phyloP scores from a whole-genome alignment of 2,888 invertebrate species.

The Fabriciana adippe region DNA sequence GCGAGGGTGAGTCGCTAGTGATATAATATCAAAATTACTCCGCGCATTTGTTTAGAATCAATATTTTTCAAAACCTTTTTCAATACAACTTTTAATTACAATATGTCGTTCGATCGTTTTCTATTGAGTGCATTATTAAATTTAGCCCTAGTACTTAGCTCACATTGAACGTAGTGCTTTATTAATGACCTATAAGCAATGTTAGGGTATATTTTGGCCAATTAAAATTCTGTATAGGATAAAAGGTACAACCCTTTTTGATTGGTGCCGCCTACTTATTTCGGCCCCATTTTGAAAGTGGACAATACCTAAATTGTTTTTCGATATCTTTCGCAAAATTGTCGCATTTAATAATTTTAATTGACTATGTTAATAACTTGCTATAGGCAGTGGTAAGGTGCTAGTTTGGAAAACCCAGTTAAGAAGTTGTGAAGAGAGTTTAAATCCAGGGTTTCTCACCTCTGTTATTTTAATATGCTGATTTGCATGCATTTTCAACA shows the following conservation, averaged over 20 bases:
- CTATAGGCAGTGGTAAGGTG: too few species aligned
- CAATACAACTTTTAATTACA: conserved; percentile 7
- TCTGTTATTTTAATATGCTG: too few species aligned
- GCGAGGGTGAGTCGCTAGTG: background rate
- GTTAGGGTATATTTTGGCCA: conserved; percentile 50
- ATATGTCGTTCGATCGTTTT: conserved; percentile 15
- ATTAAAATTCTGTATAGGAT: conserved; percentile 59
- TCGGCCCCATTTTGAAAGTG: conserved; percentile 23
- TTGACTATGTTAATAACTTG: background rate
- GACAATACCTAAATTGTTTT: background rate
- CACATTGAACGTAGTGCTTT: conserved; percentile 6
- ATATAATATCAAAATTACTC: background rate
- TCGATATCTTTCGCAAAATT: background rate
- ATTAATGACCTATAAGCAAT: conserved; percentile 15
- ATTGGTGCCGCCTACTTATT: conserved; percentile 54
- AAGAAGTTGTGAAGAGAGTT: too few species aligned
- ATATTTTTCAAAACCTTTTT: background rate
- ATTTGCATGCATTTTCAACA: too few species aligned
- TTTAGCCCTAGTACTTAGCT: conserved; percentile 10
- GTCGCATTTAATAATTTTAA: background rate
- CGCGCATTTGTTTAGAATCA: background rate
- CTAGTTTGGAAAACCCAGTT: too few species aligned
- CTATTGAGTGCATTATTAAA: conserved; percentile 6
- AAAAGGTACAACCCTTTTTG: conserved; percentile 55
- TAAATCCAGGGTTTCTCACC: too few species aligned